phyloP scores from a whole-genome alignment of 2,888 invertebrate genomes.

The Nebria brevicollis region DNA sequence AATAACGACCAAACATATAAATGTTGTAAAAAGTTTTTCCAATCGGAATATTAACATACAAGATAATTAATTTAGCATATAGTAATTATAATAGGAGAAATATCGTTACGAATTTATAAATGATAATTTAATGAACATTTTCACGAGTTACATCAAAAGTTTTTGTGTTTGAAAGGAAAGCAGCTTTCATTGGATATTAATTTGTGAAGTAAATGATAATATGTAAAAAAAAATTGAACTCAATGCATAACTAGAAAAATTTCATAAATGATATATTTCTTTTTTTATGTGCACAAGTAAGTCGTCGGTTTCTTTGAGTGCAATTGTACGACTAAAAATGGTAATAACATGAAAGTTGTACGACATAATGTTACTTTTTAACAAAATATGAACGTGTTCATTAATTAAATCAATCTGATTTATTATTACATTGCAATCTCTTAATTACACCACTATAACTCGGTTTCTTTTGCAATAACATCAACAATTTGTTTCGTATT shows the following conservation, averaged over 20 bases:
- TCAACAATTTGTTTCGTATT: no score
- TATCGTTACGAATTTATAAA: no score
- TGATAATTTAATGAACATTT: not conserved
- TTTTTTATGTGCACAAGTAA: constrained; percentile 36
- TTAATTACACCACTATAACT: no score
- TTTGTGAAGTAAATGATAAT: not conserved
- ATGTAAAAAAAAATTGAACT: not conserved
- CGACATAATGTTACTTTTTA: constrained; percentile 45
- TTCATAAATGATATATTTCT: not conserved
- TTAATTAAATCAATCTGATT: constrained; percentile 42
- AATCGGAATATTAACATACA: no score
- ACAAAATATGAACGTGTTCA: constrained; percentile 17
- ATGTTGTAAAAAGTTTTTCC: not conserved
- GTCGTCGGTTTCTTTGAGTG: constrained; percentile 32
- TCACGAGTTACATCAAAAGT: not conserved
- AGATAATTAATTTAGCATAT: no score
- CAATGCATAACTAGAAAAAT: not conserved
- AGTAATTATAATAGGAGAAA: no score
- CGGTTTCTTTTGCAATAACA: no score
- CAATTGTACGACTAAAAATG: constrained; percentile 41
- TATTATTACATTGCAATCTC: not conserved
- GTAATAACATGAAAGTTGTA: constrained; percentile 44
- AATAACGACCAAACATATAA: not conserved
- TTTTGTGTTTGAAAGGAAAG: not conserved
- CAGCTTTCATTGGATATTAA: not conserved